These are phyloP conservation scores for Alcis repandata DNA, from an alignment of 2,888 invertebrate species.

Conservation along the genomic window DNA sequence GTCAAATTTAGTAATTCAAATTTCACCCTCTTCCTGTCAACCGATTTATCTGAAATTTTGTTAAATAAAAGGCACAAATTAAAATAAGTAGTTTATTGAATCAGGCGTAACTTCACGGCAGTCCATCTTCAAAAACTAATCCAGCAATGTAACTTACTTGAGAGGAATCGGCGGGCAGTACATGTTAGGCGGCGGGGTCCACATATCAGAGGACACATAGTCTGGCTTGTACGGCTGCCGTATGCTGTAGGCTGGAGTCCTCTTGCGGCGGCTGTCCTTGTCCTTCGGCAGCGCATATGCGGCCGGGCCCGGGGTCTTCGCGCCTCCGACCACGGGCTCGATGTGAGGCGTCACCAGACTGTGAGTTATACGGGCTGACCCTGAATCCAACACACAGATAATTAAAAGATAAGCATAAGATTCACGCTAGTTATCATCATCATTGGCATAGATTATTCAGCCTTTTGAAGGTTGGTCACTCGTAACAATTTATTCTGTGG, in stretches of 20 bases:
- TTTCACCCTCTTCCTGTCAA: too few relatives aligned
- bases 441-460: too few relatives aligned
- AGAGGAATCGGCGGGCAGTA: slow-evolving; percentile 66
- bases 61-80: too few relatives aligned
- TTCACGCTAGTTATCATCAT: too few relatives aligned
- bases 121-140: too few relatives aligned
- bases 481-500: too few relatives aligned
- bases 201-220: slow-evolving; percentile 67
- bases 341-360: slow-evolving; percentile 62
- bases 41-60: too few relatives aligned
- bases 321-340: slow-evolving; percentile 49
- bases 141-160: slow-evolving; percentile 54
- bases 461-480: too few relatives aligned
- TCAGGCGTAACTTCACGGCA: too few relatives aligned
- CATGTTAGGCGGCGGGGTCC: slow-evolving; percentile 79
- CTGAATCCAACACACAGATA: slow-evolving; percentile 17
- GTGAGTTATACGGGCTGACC: slow-evolving; percentile 50
- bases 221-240: slow-evolving; percentile 60
- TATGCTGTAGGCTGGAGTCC: slow-evolving; percentile 67
- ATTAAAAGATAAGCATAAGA: too few relatives aligned
- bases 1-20: too few relatives aligned
- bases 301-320: slow-evolving; percentile 67
- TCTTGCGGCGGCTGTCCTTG: slow-evolving; percentile 51
- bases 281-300: slow-evolving; percentile 55
- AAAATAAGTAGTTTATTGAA: too few relatives aligned